phyloP scores from a whole-genome alignment of 2,113 vertebrate species.

The Stomatorhinus ivindoensis region DNA sequence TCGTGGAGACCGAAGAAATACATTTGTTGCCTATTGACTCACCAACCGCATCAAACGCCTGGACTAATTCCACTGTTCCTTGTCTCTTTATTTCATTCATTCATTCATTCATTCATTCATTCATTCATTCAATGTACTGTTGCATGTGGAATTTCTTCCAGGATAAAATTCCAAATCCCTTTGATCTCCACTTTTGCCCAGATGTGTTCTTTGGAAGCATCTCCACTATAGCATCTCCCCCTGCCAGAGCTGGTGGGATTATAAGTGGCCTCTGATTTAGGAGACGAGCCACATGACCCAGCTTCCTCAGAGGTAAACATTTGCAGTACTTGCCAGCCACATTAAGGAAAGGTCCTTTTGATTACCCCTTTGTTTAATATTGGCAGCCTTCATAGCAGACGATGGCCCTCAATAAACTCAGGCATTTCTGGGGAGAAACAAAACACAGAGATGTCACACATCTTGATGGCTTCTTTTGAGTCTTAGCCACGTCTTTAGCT shows the following conservation, averaged over 20 bases:
- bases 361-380: background rate
- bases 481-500: background rate
- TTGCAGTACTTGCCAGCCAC: background rate
- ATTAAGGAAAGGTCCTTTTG: background rate
- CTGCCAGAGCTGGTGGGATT: background rate
- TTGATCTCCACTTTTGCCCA: slow-evolving; percentile 19
- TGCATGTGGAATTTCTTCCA: slow-evolving; percentile 16
- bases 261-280: background rate
- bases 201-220: background rate
- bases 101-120: slow-evolving; percentile 10
- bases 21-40: slow-evolving; percentile 11
- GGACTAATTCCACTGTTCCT: slow-evolving; percentile 28
- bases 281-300: background rate
- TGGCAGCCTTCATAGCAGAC: background rate
- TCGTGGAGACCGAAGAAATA: too few relatives aligned
- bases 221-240: background rate
- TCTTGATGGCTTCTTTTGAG: background rate
- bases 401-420: background rate
- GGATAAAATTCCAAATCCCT: slow-evolving; percentile 25
- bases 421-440: background rate
- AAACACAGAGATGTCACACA: background rate
- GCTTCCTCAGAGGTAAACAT: background rate
- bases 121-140: slow-evolving; percentile 7
- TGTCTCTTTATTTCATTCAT: background rate
- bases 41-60: slow-evolving; percentile 12